phyloP scores from a whole-genome alignment of 2,113 vertebrate genomes.

The Baryphthengus martii region DNA sequence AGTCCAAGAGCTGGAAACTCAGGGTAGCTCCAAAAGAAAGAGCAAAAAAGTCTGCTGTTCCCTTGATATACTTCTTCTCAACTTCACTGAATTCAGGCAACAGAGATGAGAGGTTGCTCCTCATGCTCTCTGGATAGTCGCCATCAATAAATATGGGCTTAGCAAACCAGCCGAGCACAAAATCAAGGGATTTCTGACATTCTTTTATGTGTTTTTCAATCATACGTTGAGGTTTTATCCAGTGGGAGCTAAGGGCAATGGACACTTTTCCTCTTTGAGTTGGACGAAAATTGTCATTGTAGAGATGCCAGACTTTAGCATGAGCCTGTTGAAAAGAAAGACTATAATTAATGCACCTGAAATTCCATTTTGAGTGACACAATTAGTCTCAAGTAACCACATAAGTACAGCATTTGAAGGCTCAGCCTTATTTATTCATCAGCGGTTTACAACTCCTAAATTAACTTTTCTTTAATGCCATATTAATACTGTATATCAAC shows the following conservation, averaged over 20 bases:
- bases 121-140: slow-evolving; percentile 93
- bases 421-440: neutral
- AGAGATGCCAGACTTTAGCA: slow-evolving; percentile 91
- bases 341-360: neutral
- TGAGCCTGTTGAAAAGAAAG: slow-evolving; percentile 83
- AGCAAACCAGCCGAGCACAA: slow-evolving; percentile 96
- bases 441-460: neutral
- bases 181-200: slow-evolving; percentile 93
- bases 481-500: neutral
- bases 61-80: slow-evolving; percentile 81
- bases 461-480: neutral
- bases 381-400: neutral
- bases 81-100: slow-evolving; percentile 83
- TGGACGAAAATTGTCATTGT: slow-evolving; percentile 84
- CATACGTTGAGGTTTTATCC: slow-evolving; percentile 86
- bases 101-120: slow-evolving; percentile 78
- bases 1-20: slow-evolving; percentile 91
- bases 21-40: slow-evolving; percentile 91
- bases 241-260: slow-evolving; percentile 93
- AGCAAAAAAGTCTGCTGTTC: slow-evolving; percentile 94
- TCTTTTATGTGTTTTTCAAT: slow-evolving; percentile 77
- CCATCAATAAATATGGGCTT: slow-evolving; percentile 91
- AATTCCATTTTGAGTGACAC: neutral
- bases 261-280: slow-evolving; percentile 86
- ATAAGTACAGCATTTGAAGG: neutral